Conservation (phyloP, 2,888 invertebrate species). For the Nephrocerus scutellatus region DNA sequence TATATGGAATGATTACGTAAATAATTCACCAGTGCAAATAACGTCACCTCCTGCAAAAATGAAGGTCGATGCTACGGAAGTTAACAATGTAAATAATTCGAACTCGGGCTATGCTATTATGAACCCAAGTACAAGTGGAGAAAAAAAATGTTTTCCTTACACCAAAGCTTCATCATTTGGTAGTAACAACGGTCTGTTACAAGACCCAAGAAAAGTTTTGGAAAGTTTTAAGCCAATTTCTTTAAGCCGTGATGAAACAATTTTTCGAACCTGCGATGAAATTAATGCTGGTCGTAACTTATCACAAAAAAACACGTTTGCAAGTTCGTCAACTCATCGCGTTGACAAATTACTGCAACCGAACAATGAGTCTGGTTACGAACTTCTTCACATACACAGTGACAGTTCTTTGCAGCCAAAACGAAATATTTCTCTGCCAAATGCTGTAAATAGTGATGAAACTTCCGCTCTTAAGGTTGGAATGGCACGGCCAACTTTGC, state of each 20-base stretch:
- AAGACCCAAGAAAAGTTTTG: conserved; percentile 11
- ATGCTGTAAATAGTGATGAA: conserved; percentile 42
- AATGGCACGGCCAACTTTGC: conserved; percentile 32
- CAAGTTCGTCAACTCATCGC: too few relatives aligned
- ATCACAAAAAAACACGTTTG: too few relatives aligned
- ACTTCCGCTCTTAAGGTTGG: conserved; percentile 25
- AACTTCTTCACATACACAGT: conserved; percentile 39
- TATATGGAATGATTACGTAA: conserved; percentile 10
- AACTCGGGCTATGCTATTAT: too few relatives aligned
- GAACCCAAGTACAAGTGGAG: too few relatives aligned
- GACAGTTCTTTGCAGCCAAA: conserved; percentile 36
- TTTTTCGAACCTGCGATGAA: too few relatives aligned
- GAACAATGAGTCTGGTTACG: conserved; percentile 32
- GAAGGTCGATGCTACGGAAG: conserved; percentile 1
- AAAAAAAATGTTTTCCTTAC: too few relatives aligned
- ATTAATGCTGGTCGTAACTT: too few relatives aligned
- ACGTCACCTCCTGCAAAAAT: conserved; percentile 3
- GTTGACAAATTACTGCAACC: too few relatives aligned
- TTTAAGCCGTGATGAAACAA: conserved; percentile 18
- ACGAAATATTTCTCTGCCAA: conserved; percentile 39
- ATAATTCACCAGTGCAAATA: conserved; percentile 6
- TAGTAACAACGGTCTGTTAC: too few relatives aligned
- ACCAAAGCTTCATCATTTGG: too few relatives aligned
- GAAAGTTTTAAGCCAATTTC: conserved; percentile 24
- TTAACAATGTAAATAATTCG: neutral